Percentiles rank a stretch among this genome's conserved stretches.
phyloP scores from a whole-genome alignment of 2,888 invertebrate species.

The Eueremaeus valkanovi region DNA sequence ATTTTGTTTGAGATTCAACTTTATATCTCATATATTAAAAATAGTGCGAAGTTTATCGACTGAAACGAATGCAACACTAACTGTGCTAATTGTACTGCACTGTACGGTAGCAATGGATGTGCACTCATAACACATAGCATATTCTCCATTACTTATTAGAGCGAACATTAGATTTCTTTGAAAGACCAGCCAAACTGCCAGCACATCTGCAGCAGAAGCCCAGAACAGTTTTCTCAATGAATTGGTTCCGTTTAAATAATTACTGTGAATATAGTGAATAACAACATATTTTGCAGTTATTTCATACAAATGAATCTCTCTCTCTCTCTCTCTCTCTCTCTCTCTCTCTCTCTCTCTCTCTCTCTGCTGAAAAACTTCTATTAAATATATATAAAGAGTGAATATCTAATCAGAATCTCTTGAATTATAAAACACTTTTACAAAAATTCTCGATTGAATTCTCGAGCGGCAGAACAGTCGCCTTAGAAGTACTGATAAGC shows the following conservation, averaged over 20 bases:
- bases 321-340: background rate
- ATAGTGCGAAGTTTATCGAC: background rate
- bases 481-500: no score
- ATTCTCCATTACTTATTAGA: background rate
- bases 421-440: background rate
- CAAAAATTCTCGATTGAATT: background rate
- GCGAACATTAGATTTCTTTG: background rate
- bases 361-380: background rate
- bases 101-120: background rate
- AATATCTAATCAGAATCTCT: background rate
- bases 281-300: background rate
- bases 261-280: background rate
- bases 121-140: background rate
- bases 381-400: background rate
- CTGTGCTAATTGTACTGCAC: no score
- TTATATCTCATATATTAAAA: constrained; percentile 1
- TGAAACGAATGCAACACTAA: background rate
- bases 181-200: background rate
- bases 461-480: no score
- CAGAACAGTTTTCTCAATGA: background rate
- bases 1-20: no score
- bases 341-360: background rate
- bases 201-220: background rate
- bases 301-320: background rate
- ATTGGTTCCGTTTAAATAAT: background rate